Base-by-base conservation (phyloP, 2,797 vertebrate genomes). In the Cossypha caffra region DNA sequence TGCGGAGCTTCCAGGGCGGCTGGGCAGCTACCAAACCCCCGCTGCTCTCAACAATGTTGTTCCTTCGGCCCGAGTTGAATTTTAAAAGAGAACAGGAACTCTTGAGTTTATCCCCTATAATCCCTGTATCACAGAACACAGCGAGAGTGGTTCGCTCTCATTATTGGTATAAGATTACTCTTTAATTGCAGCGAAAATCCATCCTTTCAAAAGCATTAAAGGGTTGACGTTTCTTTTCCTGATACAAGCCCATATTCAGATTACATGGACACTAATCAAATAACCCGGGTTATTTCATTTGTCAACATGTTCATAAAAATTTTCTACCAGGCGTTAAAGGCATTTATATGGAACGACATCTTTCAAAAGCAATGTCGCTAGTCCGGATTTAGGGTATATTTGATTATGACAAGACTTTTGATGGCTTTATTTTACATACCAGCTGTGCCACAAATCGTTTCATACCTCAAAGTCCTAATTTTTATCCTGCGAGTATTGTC, bases 321-420 rank as follows among this genome's bases (percentile, higher is more conserved):
- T 95, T 97, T 93, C 96, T 94, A 91, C 91, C 96, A 97, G 97
- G 96, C 96, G 90, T 97, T 97, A 96, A 97, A 96, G 89, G 95
- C 97, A 81, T 96, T 98, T 97, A 97, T 97, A 91, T 73, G 96
- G 97, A 97, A 94, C 95, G 97, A 98, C 97, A 97, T 97, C 96
- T 96, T 97, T 97, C 97, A 97, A 95, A 97, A 97, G 76, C 96
- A 86, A 97, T 97, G 96, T 90, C 5, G 82, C 93, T 67, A 92
- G 72, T 96, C 50, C 67, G 43, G 63, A 81, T 93, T 92, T 91
- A 59, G 77, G 86, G 61, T 88, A 40, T 96, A 94, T 97, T 97
- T 90, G 90, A 91, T 96, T 89, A 78, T 97, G 97, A 97, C 97
- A 97, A 96, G 95, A 88, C 29, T 48, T 92, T 96, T 96, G 96